Percentiles rank a stretch among this genome's conserved stretches.
Evolutionary conservation across 2,797 vertebrate species (phyloP).

Genomic region (Sebastes nivosus): DNA sequence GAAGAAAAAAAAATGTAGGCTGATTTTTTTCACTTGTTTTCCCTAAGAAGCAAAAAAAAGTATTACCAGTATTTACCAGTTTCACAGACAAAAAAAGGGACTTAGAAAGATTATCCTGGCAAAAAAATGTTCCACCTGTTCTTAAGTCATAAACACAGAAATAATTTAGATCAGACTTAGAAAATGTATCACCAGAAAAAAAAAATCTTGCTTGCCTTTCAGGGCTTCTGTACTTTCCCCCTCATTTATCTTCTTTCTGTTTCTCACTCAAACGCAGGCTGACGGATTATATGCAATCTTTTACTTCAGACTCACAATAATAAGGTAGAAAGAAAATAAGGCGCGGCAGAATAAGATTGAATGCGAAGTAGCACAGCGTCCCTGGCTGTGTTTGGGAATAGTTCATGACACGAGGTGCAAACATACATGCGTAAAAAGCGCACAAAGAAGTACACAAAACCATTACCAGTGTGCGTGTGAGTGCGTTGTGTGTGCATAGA

Average conservation of each 20-base stretch:
- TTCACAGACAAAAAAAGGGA: too few species aligned
- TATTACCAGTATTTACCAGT: too few species aligned
- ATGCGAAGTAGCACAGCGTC: slow-evolving; percentile 28
- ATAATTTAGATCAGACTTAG: too few species aligned
- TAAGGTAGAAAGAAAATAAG: slow-evolving; percentile 46
- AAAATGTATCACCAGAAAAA: too few species aligned
- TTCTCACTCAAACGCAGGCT: slow-evolving; percentile 11
- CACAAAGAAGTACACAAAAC: slow-evolving; percentile 50
- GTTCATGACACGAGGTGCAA: slow-evolving; percentile 49
- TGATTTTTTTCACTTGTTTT: too few species aligned
- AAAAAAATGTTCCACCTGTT: too few species aligned
- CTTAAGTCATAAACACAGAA: too few species aligned
- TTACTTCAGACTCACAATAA: slow-evolving; percentile 52
- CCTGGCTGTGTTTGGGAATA: slow-evolving; percentile 43
- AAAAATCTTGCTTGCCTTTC: too few species aligned
- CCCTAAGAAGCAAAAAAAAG: too few species aligned
- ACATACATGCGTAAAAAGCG: not conserved
- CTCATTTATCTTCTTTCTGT: slow-evolving; percentile 40
- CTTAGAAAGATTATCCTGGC: too few species aligned
- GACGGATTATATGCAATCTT: slow-evolving; percentile 57
- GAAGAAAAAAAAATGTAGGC: too few species aligned
- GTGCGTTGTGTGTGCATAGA: slow-evolving; percentile 57
- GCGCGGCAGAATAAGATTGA: slow-evolving; percentile 33
- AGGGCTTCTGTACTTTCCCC: not conserved
- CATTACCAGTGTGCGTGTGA: slow-evolving; percentile 50